Conservation (phyloP, 1,140 invertebrate genomes). For the Hycleus phaleratus region DNA sequence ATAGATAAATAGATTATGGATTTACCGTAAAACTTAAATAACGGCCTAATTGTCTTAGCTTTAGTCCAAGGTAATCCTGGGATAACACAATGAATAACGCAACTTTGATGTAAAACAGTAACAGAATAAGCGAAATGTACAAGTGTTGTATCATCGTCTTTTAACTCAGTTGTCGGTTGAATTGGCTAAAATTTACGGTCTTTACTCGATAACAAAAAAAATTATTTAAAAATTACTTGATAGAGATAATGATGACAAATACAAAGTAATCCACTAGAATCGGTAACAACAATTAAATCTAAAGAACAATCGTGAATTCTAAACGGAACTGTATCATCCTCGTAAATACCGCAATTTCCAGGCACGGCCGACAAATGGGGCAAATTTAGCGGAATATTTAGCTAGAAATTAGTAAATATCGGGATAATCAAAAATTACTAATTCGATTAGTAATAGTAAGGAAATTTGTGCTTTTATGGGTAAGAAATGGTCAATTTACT, state of each 20-base stretch:
- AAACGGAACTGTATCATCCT: constrained; percentile 69
- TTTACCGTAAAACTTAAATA: constrained; percentile 60
- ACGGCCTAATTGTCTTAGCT: constrained; percentile 64
- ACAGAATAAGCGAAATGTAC: constrained; percentile 79
- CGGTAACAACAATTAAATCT: constrained; percentile 68
- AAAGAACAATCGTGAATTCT: constrained; percentile 72
- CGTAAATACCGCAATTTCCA: constrained; percentile 56
- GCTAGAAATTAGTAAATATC: constrained; percentile 41
- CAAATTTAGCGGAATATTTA: constrained; percentile 76
- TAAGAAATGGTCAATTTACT: too few relatives aligned
- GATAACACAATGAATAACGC: constrained; percentile 71
- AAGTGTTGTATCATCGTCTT: constrained; percentile 32
- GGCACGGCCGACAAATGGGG: constrained; percentile 56
- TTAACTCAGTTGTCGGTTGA: constrained; percentile 24
- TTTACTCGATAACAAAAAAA: not conserved
- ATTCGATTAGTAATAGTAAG: too few relatives aligned
- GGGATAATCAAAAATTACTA: not conserved
- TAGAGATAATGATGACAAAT: constrained; percentile 82
- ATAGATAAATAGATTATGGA: not conserved
- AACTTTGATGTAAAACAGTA: constrained; percentile 71
- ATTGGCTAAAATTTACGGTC: constrained; percentile 27
- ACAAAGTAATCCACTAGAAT: constrained; percentile 65
- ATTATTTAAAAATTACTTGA: constrained; percentile 41
- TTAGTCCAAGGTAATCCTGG: constrained; percentile 68
- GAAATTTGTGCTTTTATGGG: too few relatives aligned